These are phyloP conservation scores for Pteropus alecto DNA, from an alignment of 2,113 vertebrate species.

Conservation along the genomic window DNA sequence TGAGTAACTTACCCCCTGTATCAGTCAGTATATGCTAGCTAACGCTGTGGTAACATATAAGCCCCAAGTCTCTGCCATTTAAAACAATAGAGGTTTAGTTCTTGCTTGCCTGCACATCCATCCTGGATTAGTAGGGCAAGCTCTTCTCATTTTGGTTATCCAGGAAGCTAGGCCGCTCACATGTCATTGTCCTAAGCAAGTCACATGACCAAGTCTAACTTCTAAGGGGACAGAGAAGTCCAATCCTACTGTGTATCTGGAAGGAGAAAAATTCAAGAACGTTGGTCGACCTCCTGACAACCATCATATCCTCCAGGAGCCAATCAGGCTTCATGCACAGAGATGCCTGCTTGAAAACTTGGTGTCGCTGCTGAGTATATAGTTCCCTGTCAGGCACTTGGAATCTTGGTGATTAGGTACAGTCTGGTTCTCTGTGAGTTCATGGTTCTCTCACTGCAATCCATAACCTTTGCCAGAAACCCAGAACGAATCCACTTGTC, in stretches of 20 bases:
- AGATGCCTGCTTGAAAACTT: not conserved
- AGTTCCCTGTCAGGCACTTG: not conserved
- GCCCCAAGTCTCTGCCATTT: not conserved
- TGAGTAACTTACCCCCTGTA: not conserved
- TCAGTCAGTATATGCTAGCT: not conserved
- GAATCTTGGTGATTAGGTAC: not conserved
- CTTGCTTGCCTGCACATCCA: not conserved
- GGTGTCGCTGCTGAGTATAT: not conserved
- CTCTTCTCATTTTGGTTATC: not conserved
- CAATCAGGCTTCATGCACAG: rapidly evolving
- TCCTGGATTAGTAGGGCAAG: not conserved
- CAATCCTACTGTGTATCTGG: not conserved
- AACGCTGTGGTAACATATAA: not conserved
- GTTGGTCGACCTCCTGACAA: not conserved
- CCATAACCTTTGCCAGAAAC: not conserved
- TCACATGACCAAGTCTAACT: not conserved
- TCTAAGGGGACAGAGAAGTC: not conserved
- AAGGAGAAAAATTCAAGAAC: not conserved
- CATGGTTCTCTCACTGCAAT: not conserved
- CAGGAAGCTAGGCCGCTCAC: not conserved
- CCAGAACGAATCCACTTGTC: not conserved
- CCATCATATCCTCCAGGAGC: not conserved
- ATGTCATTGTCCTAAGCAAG: not conserved
- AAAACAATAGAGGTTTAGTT: not conserved
- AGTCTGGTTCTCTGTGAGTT: not conserved